Evolutionary conservation across 1,140 invertebrate genomes (phyloP), one percentile per base, ranked within the genome.

Genomic region (Apis laboriosa): DNA sequence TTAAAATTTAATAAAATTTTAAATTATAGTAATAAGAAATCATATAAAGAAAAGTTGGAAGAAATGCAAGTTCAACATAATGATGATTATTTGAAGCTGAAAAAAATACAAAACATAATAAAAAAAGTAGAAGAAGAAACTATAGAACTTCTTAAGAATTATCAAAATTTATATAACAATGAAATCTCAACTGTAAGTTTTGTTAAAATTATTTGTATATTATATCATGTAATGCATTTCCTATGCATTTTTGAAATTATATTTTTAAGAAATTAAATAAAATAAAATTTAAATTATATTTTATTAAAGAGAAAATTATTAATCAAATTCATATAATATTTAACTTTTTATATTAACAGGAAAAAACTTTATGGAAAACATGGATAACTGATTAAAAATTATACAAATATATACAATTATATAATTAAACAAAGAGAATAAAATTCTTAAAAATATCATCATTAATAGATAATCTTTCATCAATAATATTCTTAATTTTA

Each of bases 151-250:
- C 28, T 85, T 1, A 80, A 64, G 8, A 58, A n/a, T 55, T 89
- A 66, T 49, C 81, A 84, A 24, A 28, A 88, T 5, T 11, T 70
- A 43, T 90, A 84, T 55, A 21, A 86, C 19, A 85, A 83, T 9
- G 84, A 89, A 78, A 67, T 90, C 24, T 24, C 7, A 19, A 60
- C n/a, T 34, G 90, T 90, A 64, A 86, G 77, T 86, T 60, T 19
- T 34, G 55, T 63, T 49, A 53, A 1, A 24, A 85, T 28, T 28
- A 66, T 2, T 43, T 43, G 13, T 60, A 71, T 28, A 66, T 51
- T n/a, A 34, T 68, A 17, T 58, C 19, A 80, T 67, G 15, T 21
- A 21, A 71, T 60, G 11, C 53, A 15, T 80, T 43, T 43, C 34
- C 34, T 43, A 43, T 43, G 34, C 5, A 43, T 7, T 43, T 43